phyloP scores from a whole-genome alignment of 2,113 vertebrate species.

The Rhinichthys klamathensis region DNA sequence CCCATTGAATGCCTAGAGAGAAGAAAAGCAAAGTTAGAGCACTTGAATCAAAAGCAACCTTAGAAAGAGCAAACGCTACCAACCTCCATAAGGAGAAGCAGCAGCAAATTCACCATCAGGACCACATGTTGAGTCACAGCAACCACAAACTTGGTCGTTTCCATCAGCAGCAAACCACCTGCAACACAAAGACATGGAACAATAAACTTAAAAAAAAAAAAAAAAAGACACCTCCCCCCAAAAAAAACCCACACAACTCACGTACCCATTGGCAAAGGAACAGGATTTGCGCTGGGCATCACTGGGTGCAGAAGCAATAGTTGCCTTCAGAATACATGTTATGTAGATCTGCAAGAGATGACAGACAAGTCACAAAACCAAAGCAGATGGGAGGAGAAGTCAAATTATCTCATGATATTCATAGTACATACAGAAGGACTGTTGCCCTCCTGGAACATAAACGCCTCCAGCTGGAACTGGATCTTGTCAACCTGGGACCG shows the following conservation, averaged over 20 bases:
- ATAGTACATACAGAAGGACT: no score
- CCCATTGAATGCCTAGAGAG: no score
- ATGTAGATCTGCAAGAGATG: slow-evolving; percentile 63
- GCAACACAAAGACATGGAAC: no score
- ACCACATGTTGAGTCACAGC: slow-evolving; percentile 48
- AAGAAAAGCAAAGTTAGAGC: no score
- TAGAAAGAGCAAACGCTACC: no score
- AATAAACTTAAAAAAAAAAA: no score
- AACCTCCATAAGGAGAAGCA: no score
- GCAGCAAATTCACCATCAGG: not conserved
- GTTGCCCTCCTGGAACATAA: slow-evolving; percentile 68
- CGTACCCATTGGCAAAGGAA: slow-evolving; percentile 62
- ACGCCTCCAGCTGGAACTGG: slow-evolving; percentile 68
- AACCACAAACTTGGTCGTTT: slow-evolving; percentile 38
- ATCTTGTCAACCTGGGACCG: slow-evolving; percentile 54
- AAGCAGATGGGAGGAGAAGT: no score
- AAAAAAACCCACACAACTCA: not conserved
- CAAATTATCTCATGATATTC: no score
- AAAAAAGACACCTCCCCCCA: no score
- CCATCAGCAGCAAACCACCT: slow-evolving; percentile 53
- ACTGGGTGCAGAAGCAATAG: slow-evolving; percentile 19
- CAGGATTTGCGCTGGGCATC: slow-evolving; percentile 64
- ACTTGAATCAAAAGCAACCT: no score
- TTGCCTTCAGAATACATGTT: slow-evolving; percentile 62
- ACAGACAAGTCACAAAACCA: no score